Conservation (phyloP, 2,113 vertebrate genomes). For the Eolophus roseicapilla region DNA sequence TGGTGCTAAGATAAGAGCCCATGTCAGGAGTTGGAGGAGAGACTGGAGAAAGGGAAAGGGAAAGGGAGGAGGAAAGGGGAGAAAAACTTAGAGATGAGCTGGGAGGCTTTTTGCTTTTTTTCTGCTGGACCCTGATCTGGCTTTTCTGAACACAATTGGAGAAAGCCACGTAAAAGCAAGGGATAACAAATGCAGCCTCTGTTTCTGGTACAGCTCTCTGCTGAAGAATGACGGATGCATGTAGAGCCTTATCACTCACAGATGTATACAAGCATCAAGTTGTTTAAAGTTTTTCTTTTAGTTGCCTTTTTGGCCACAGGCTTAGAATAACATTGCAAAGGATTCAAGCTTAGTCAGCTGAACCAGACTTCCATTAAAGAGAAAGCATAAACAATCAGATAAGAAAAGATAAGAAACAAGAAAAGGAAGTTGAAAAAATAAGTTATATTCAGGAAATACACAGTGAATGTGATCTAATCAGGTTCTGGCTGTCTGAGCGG, state of each 20-base stretch:
- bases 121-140: neutral
- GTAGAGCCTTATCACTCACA: neutral
- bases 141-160: neutral
- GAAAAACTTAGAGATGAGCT: neutral
- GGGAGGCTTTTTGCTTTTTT: neutral
- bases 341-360: neutral
- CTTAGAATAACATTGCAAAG: conserved; percentile 21
- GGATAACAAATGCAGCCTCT: neutral
- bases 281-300: conserved; percentile 2
- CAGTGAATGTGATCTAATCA: neutral
- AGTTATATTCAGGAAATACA: neutral
- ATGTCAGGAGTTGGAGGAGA: neutral
- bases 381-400: neutral
- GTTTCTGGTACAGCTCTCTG: neutral
- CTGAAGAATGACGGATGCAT: neutral
- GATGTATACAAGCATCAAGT: neutral
- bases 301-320: neutral
- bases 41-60: neutral
- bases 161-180: neutral
- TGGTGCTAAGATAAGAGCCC: neutral
- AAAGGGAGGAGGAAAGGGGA: neutral
- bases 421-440: neutral
- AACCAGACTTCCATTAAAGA: neutral
- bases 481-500: neutral
- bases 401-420: neutral